Percentiles rank a stretch among this genome's conserved stretches.
Evolutionary conservation across 2,888 invertebrate genomes (phyloP).

Genomic region (Slavum lentiscoides): DNA sequence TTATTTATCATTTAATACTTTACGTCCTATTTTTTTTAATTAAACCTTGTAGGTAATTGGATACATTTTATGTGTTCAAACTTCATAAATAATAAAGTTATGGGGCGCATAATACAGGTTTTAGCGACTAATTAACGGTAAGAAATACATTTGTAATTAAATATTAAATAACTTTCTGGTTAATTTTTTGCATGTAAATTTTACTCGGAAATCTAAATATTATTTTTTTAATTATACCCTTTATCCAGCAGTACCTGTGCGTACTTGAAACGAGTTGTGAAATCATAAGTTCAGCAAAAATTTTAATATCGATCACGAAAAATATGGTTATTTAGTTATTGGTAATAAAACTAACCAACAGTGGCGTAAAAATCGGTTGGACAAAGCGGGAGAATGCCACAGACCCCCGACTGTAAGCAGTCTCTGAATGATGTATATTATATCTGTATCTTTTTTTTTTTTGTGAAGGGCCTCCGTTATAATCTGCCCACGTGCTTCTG

Average conservation of each 20-base stretch:
- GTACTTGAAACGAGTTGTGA: neutral
- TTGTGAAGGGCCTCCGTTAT: too few relatives aligned
- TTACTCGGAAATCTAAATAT: conserved; percentile 16
- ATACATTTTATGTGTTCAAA: conserved; percentile 13
- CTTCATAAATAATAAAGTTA: conserved; percentile 19
- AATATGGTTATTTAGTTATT: too few relatives aligned
- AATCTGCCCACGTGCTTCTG: too few relatives aligned
- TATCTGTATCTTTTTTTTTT: too few relatives aligned
- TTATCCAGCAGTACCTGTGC: neutral
- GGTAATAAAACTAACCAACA: too few relatives aligned
- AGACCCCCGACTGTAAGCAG: too few relatives aligned
- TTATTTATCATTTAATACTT: too few relatives aligned
- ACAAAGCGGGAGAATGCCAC: too few relatives aligned
- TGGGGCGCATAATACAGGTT: conserved; percentile 21
- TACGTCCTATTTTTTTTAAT: neutral
- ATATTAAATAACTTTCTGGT: conserved; percentile 3
- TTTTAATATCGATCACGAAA: too few relatives aligned
- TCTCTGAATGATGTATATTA: too few relatives aligned
- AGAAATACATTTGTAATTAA: conserved; percentile 35
- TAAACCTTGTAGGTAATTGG: neutral
- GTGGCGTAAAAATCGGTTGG: too few relatives aligned
- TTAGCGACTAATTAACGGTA: conserved; percentile 15
- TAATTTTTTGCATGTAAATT: conserved; percentile 21
- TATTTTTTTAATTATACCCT: conserved; percentile 2
- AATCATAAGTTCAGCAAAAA: too few relatives aligned